Base-by-base conservation (phyloP, 2,113 vertebrate genomes). In the Syngnathus floridae region DNA sequence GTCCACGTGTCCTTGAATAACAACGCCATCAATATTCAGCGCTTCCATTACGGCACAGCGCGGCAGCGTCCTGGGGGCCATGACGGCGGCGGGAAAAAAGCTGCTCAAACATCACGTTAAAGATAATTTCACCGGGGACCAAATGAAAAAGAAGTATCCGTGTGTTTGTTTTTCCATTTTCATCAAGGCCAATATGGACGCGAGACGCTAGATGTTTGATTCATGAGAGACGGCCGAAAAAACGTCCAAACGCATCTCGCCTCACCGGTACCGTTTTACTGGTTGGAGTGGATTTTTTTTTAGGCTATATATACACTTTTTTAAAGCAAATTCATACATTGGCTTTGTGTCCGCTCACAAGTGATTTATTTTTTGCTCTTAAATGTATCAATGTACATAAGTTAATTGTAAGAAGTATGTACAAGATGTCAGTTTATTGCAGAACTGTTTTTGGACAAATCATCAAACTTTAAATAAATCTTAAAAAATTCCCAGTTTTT, bases 1-100 rank as follows among this genome's bases (percentile, higher is more conserved):
- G 69, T 82, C 76, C 77, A 78, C 60, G 52, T 57, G 78, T 82
- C 73, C 75, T 77, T 86, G 82, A 82, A 78, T 77, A 78, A 82
- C 52, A 74, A 74, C 65, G 43, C 67, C 60, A 79, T 78, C 77
- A 77, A 80, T 81, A 82, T 82, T 79, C 77, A 77, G 3, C 62
- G 70, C 71, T 78, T 82, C 71, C 64, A 82, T 75, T 19, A 67
- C 41, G 36, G 64, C 36, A 26, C 5, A 65, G 43, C 7, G 63
- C 66, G 6, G 66, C 46, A 4, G 41, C 22, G 2, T 74, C 72
- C 65, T 63, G 64, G 37, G 62, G 70, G 73, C 63, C 7, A 48
- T 13, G 17, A 63, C 37, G 59, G n/a, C 17, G n/a, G 51, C 5
- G 57, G 8, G 46, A 62, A 35, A 35, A 48, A 62, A 49, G 64